A percentile compares a stretch with the other conserved stretches of the same genome.
phyloP scores from a whole-genome alignment of 2,113 vertebrate species.

The Chaetodon auriga region DNA sequence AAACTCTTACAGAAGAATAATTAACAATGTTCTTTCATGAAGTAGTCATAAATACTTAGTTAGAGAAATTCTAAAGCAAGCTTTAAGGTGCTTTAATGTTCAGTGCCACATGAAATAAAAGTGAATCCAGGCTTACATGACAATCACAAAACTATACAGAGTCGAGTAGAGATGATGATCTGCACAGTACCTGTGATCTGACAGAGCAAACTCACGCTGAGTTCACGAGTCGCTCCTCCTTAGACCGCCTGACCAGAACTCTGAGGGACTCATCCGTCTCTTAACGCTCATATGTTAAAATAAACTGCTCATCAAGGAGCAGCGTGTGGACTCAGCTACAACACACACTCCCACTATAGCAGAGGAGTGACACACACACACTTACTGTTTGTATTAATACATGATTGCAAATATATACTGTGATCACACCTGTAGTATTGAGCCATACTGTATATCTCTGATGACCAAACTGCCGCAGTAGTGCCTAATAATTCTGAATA shows the following conservation, averaged over 20 bases:
- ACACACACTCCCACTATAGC: background rate
- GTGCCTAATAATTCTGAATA: background rate
- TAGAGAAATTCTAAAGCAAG: background rate
- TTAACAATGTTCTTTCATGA: background rate
- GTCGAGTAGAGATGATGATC: background rate
- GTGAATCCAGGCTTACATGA: background rate
- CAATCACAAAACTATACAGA: background rate
- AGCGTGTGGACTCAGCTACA: background rate
- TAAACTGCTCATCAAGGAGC: background rate
- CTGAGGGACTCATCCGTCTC: background rate
- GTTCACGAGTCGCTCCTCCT: background rate
- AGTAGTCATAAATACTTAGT: background rate
- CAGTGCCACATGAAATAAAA: background rate
- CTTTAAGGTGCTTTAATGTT: background rate
- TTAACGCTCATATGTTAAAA: background rate
- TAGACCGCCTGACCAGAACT: background rate
- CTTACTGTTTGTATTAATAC: background rate
- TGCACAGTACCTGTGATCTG: background rate
- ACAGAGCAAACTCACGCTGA: background rate
- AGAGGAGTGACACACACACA: background rate
- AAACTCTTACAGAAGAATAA: too few relatives aligned
- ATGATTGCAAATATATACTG: background rate
- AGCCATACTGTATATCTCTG: conserved; percentile 1
- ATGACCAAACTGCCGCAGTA: background rate
- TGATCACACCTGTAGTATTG: background rate